Evolutionary conservation across 2,797 vertebrate species (phyloP).

Genomic region (Furcifer pardalis): DNA sequence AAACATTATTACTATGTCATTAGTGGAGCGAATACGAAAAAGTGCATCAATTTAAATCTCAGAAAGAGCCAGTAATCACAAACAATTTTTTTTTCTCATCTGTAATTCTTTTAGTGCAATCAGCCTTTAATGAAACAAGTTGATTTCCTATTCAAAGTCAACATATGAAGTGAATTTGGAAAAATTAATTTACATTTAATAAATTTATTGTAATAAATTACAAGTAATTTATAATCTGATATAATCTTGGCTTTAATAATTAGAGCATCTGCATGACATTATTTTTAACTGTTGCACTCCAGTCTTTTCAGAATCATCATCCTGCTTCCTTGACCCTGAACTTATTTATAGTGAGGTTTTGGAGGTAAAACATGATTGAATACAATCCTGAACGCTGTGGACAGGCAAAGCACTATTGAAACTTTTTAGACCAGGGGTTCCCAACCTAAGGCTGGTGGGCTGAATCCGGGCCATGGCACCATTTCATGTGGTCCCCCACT

Average conservation of each 20-base stretch:
- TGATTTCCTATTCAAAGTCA: slow-evolving; percentile 45
- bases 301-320: neutral
- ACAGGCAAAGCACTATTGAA: neutral
- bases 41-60: slow-evolving; percentile 29
- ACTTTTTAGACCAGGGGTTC: no score
- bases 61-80: slow-evolving; percentile 48
- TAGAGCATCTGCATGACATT: neutral
- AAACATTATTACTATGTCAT: slow-evolving; percentile 19
- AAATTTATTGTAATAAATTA: no score
- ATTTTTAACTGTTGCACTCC: neutral
- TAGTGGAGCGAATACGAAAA: slow-evolving; percentile 33
- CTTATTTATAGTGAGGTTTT: neutral
- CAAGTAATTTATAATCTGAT: neutral
- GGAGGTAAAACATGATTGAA: neutral
- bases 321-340: no score
- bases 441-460: no score
- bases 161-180: slow-evolving; percentile 45
- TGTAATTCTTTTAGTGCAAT: slow-evolving; percentile 39
- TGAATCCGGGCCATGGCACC: no score
- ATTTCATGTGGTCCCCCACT: no score
- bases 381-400: neutral
- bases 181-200: slow-evolving; percentile 29
- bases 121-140: slow-evolving; percentile 47
- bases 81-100: slow-evolving; percentile 30
- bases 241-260: neutral